A percentile compares a stretch with the other conserved stretches of the same genome.
These are phyloP conservation scores for Onychostoma macrolepis DNA, from an alignment of 2,113 vertebrate species.

Conservation along the genomic window DNA sequence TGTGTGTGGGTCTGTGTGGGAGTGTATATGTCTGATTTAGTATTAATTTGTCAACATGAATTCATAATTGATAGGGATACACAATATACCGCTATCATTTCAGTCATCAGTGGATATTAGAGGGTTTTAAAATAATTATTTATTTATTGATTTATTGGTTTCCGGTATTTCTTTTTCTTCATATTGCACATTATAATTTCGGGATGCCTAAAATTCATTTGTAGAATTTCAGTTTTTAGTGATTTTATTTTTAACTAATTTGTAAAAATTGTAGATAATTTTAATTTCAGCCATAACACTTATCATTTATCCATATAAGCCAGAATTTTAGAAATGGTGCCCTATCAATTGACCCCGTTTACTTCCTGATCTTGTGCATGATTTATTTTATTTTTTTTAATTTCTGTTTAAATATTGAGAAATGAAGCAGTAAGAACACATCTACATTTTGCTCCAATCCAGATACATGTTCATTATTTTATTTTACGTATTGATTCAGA, in stretches of 20 bases:
- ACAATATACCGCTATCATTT: background rate
- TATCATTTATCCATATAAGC: background rate
- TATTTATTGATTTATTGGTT: background rate
- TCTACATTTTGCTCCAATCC: background rate
- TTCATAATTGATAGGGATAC: background rate
- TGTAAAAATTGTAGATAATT: background rate
- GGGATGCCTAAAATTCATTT: background rate
- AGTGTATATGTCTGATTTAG: background rate
- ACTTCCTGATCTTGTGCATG: background rate
- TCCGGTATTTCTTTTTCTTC: background rate
- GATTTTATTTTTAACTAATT: no score
- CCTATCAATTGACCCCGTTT: background rate
- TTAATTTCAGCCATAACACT: no score
- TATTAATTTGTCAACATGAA: slow-evolving; percentile 5
- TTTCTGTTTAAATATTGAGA: no score
- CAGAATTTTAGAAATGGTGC: background rate
- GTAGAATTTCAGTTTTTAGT: background rate
- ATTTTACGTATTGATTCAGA: background rate
- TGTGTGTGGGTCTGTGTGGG: background rate
- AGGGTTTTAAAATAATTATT: no score
- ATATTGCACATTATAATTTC: background rate
- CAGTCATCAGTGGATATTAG: background rate
- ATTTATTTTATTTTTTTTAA: no score
- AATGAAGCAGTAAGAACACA: background rate
- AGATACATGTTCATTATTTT: background rate